Evolutionary conservation across 2,888 invertebrate species (phyloP).

Genomic region (Stenurella melanura): DNA sequence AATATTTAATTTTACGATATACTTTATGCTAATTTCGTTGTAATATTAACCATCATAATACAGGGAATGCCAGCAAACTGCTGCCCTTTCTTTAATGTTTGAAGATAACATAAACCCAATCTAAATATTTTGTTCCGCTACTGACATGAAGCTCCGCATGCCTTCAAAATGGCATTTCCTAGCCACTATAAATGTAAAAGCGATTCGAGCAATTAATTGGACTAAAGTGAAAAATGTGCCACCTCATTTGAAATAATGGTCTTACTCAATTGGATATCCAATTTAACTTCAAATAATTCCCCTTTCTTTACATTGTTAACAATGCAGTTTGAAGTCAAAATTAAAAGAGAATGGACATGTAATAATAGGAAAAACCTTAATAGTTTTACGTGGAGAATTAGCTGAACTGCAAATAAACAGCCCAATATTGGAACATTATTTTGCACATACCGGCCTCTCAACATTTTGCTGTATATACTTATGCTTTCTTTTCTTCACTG

Average conservation of each 20-base stretch:
- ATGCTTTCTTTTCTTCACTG: no score
- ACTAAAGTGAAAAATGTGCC: constrained; percentile 13
- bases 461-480: no score
- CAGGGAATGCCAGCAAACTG: no score
- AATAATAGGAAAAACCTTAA: background rate
- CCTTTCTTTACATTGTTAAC: background rate
- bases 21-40: no score
- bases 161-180: constrained; percentile 1
- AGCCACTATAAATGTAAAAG: constrained; percentile 10
- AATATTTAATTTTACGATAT: no score
- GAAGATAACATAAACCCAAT: background rate
- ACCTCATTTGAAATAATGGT: constrained; percentile 11
- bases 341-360: background rate
- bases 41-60: no score
- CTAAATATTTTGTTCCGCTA: constrained; percentile 8
- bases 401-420: no score
- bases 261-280: background rate
- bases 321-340: background rate
- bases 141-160: background rate
- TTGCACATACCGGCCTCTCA: no score
- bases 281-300: background rate
- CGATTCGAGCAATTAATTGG: constrained; percentile 10
- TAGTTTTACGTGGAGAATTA: no score
- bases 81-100: background rate
- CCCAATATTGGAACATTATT: no score